phyloP scores from a whole-genome alignment of 1,140 invertebrate genomes.

The Solenopsis invicta region DNA sequence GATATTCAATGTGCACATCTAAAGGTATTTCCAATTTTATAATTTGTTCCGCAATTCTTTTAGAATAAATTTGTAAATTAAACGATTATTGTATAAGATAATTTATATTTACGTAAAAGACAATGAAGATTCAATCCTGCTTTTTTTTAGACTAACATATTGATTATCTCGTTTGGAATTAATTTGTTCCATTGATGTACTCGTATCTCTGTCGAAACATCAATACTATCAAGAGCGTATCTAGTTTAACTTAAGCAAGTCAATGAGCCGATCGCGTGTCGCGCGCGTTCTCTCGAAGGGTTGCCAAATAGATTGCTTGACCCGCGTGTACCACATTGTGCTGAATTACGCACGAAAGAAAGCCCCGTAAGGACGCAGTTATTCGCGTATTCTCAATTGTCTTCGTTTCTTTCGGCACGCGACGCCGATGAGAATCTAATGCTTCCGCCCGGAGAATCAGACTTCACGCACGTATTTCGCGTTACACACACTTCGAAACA shows the following conservation, averaged over 20 bases:
- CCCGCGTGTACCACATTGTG: slow-evolving; percentile 3
- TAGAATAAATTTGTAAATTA: neutral
- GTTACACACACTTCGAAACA: neutral
- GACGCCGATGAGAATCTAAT: slow-evolving; percentile 3
- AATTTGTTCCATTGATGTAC: neutral
- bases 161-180: neutral
- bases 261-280: slow-evolving; percentile 25
- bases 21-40: slow-evolving; percentile 8
- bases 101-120: slow-evolving; percentile 11
- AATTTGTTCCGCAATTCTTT: neutral
- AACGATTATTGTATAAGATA: neutral
- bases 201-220: neutral
- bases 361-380: neutral
- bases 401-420: slow-evolving; percentile 13
- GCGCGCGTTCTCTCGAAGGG: neutral
- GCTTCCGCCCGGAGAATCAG: neutral
- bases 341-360: slow-evolving; percentile 28
- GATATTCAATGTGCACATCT: neutral
- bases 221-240: neutral
- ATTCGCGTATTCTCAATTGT: neutral
- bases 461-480: neutral
- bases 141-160: neutral
- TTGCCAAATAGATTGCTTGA: slow-evolving; percentile 13
- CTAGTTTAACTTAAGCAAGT: slow-evolving; percentile 17
- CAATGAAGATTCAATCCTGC: neutral